These are phyloP conservation scores for Mastomys coucha DNA, from an alignment of 2,113 vertebrate species.

Conservation along the genomic window DNA sequence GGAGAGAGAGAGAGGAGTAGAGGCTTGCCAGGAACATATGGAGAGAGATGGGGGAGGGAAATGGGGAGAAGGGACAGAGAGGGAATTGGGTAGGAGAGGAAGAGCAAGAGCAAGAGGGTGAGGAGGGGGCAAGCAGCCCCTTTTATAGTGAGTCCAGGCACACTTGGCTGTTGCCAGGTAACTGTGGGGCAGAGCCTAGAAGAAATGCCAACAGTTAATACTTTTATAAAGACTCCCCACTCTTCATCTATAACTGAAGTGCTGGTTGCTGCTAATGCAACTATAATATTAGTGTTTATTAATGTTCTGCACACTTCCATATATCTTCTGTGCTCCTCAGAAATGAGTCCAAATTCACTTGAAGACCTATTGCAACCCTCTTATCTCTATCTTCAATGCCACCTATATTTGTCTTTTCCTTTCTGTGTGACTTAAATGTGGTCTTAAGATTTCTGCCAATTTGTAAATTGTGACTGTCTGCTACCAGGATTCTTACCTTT, in stretches of 20 bases:
- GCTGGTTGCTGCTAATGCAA: background rate
- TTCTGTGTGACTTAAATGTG: background rate
- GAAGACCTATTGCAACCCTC: background rate
- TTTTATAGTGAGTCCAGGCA: too few relatives aligned
- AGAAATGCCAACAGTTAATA: background rate
- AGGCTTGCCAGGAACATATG: too few relatives aligned
- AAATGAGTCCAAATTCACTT: background rate
- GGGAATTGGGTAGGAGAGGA: too few relatives aligned
- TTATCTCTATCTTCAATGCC: background rate
- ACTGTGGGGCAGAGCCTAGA: too few relatives aligned
- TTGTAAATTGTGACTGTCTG: constrained; percentile 23
- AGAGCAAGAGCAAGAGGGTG: too few relatives aligned
- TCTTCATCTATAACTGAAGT: background rate
- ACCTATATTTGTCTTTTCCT: background rate
- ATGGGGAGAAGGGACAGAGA: too few relatives aligned
- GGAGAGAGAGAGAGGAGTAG: too few relatives aligned
- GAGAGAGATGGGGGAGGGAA: too few relatives aligned
- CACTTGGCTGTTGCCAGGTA: too few relatives aligned
- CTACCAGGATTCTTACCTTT: background rate
- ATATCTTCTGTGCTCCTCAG: background rate
- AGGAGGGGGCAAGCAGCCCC: too few relatives aligned
- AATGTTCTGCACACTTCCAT: background rate
- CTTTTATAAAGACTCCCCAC: background rate
- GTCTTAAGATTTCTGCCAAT: background rate
- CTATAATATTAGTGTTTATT: background rate